A percentile compares a stretch with the other conserved stretches of the same genome.
Evolutionary conservation across 2,113 vertebrate species (phyloP).

Genomic region (Lagenorhynchus albirostris): DNA sequence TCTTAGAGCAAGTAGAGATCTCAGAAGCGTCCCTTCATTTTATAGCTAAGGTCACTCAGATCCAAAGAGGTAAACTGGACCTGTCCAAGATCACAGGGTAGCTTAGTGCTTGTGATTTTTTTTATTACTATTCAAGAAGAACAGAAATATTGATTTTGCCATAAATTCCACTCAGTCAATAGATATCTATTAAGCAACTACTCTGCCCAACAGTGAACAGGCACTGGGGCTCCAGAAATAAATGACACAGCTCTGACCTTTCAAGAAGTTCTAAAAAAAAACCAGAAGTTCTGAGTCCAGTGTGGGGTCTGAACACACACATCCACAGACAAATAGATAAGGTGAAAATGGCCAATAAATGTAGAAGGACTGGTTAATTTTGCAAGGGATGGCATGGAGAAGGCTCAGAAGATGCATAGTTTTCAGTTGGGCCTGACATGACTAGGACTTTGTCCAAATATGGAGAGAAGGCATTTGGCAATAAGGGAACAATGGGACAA

Average conservation of each 20-base stretch:
- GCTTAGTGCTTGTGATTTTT: not conserved
- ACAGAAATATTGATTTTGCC: constrained; percentile 27
- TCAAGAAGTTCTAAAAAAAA: not conserved
- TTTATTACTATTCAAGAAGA: constrained; percentile 31
- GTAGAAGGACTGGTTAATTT: not conserved
- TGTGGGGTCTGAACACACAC: not conserved
- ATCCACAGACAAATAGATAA: not conserved
- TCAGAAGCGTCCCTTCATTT: not conserved
- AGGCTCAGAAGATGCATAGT: not conserved
- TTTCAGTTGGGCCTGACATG: not conserved
- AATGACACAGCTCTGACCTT: not conserved
- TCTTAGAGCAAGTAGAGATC: not conserved
- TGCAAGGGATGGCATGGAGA: not conserved
- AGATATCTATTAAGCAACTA: constrained; percentile 47
- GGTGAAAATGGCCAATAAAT: not conserved
- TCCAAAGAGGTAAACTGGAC: not conserved
- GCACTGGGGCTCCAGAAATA: constrained; percentile 30
- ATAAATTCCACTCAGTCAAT: constrained; percentile 28
- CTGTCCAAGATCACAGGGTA: not conserved
- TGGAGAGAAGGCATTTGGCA: not conserved
- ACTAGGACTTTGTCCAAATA: not conserved
- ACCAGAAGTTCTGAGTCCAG: not conserved
- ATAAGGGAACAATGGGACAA: not conserved
- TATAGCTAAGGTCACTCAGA: not conserved
- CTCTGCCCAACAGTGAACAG: not conserved